Evolutionary conservation across 2,113 vertebrate species (phyloP).

Genomic region (Plectropomus leopardus): DNA sequence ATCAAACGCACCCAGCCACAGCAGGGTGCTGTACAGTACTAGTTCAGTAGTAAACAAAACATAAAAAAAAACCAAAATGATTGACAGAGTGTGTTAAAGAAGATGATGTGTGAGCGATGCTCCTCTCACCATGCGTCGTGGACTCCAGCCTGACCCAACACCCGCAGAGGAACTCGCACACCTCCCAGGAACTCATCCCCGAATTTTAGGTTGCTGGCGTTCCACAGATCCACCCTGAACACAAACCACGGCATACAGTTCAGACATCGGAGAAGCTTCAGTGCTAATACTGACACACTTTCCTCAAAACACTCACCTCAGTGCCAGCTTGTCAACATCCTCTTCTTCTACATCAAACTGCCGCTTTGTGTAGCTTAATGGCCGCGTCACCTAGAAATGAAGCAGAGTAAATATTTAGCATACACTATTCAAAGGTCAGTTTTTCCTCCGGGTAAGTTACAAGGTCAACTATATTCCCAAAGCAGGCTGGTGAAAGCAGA

Average conservation of each 20-base stretch:
- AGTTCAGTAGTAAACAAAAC: not conserved
- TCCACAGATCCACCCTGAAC: conserved; percentile 96
- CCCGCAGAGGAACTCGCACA: conserved; percentile 91
- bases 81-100: not conserved
- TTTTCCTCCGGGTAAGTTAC: not conserved
- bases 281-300: not conserved
- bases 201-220: conserved; percentile 98
- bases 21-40: conserved; percentile 1
- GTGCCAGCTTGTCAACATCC: conserved; percentile 96
- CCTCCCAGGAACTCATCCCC: conserved; percentile 98
- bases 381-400: conserved; percentile 90
- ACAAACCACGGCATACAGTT: not conserved
- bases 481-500: too few species aligned
- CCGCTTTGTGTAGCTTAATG: conserved; percentile 94
- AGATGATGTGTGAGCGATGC: not conserved
- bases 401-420: not conserved
- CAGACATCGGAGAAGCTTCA: not conserved
- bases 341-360: conserved; percentile 99
- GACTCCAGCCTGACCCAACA: conserved; percentile 90
- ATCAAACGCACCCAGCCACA: conserved; percentile 9
- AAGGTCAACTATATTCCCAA: not conserved
- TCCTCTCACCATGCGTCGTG: conserved; percentile 94
- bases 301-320: conserved; percentile 85
- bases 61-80: not conserved
- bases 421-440: not conserved